Conservation (phyloP, 2,888 invertebrate genomes). For the Cosmopolites sordidus region DNA sequence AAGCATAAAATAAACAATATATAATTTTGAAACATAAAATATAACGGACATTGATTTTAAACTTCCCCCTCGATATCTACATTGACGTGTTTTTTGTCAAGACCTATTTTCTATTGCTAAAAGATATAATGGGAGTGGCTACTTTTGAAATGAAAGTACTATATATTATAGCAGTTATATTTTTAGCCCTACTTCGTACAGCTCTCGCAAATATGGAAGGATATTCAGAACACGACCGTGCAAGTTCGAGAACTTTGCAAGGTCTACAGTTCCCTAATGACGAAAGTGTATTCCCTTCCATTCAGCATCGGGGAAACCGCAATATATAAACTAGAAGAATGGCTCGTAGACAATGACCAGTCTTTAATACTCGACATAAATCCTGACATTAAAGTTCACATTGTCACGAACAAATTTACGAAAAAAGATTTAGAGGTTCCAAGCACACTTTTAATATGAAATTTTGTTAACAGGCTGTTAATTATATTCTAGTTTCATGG, state of each 20-base stretch:
- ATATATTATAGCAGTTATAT: constrained; percentile 4
- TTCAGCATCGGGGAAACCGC: background rate
- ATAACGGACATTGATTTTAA: no score
- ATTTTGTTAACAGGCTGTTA: no score
- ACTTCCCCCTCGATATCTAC: no score
- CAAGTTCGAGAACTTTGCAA: constrained; percentile 3
- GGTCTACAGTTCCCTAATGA: no score
- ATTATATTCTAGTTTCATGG: constrained; percentile 10
- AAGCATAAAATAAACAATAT: no score
- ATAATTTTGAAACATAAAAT: no score
- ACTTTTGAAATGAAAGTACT: no score
- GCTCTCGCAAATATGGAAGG: constrained; percentile 14
- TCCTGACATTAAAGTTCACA: constrained; percentile 4
- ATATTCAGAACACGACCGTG: constrained; percentile 13
- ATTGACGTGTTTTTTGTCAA: no score
- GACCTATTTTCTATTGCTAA: no score
- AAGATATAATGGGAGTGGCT: no score
- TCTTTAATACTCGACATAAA: background rate
- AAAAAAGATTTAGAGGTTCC: constrained; percentile 7
- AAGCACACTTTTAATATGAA: background rate
- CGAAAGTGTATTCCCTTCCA: no score
- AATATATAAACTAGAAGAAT: background rate
- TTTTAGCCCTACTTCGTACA: constrained; percentile 16
- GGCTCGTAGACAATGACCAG: background rate
- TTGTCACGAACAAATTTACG: background rate